phyloP scores from a whole-genome alignment of 2,113 vertebrate species.

The Bos indicus region DNA sequence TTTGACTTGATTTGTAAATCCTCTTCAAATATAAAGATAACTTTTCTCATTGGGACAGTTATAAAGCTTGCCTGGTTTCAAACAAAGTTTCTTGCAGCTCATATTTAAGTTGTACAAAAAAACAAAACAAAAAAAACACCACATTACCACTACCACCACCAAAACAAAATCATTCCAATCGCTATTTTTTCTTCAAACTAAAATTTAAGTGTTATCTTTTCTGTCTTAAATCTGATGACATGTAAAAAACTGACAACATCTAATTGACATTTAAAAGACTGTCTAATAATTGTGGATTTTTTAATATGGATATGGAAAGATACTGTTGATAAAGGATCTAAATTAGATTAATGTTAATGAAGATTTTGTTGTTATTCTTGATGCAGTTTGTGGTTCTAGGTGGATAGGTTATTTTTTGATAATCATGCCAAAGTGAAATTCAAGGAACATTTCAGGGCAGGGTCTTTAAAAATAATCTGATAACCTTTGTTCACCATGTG shows the following conservation, averaged over 20 bases:
- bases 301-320: not conserved
- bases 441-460: not conserved
- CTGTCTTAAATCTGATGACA: not conserved
- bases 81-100: not conserved
- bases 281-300: not conserved
- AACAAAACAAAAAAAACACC: not conserved
- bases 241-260: not conserved
- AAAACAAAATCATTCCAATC: not conserved
- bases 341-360: not conserved
- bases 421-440: not conserved
- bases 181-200: not conserved
- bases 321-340: not conserved
- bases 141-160: rapidly evolving
- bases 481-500: not conserved
- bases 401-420: not conserved
- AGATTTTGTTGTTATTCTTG: not conserved
- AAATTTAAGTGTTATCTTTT: not conserved
- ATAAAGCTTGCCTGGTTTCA: not conserved
- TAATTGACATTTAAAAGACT: not conserved
- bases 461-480: not conserved
- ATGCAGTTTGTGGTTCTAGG: not conserved
- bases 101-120: not conserved
- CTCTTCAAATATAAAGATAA: not conserved
- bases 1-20: not conserved
- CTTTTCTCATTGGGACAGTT: not conserved